phyloP scores from a whole-genome alignment of 2,113 vertebrate species.

The Ardeotis arabs region DNA sequence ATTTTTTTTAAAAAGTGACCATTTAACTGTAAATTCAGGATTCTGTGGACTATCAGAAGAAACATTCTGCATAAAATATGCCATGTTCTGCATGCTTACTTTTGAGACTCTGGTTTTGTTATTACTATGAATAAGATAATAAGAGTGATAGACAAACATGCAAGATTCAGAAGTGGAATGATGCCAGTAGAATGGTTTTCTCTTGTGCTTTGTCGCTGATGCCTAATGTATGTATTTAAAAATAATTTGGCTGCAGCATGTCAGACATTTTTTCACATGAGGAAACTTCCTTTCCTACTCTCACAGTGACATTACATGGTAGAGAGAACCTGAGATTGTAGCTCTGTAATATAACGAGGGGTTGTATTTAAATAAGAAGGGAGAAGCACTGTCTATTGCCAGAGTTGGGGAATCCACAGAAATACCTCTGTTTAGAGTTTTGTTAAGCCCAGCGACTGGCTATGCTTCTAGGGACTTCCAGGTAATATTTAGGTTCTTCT shows the following conservation, averaged over 20 bases:
- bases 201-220: background rate
- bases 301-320: background rate
- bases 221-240: background rate
- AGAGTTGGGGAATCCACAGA: background rate
- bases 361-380: background rate
- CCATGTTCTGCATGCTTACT: background rate
- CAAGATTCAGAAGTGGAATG: background rate
- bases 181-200: background rate
- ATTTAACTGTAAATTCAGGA: background rate
- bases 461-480: background rate
- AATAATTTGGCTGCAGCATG: background rate
- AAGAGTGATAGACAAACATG: background rate
- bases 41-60: background rate
- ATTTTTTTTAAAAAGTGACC: too few relatives aligned
- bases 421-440: background rate
- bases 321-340: background rate
- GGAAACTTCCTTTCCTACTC: background rate
- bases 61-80: background rate
- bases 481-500: background rate
- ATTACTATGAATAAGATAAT: background rate
- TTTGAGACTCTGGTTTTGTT: background rate
- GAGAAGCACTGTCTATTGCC: background rate
- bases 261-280: background rate
- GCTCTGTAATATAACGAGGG: background rate
- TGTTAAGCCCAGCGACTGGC: background rate